A percentile compares a stretch with the other conserved stretches of the same genome.
phyloP scores from a whole-genome alignment of 2,888 invertebrate species.

The Athripsodes cinereus region DNA sequence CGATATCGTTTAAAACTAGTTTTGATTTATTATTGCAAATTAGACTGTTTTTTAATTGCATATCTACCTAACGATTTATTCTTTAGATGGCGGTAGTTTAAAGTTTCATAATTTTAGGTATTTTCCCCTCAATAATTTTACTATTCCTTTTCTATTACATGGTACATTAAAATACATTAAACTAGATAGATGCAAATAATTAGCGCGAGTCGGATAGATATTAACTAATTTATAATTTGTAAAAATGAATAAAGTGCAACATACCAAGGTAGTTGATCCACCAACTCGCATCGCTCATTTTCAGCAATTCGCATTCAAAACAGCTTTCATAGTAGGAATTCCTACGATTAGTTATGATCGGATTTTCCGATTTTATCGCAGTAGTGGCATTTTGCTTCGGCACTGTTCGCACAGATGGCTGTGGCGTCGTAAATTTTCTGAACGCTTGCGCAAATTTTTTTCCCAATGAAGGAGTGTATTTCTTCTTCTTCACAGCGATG shows the following conservation, averaged over 20 bases:
- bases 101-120: no score
- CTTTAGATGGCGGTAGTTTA: no score
- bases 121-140: no score
- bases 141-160: no score
- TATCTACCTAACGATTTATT: no score
- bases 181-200: no score
- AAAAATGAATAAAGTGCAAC: not conserved
- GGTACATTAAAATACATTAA: no score
- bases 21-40: no score
- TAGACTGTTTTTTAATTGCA: no score
- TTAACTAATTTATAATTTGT: no score
- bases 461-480: constrained; percentile 16
- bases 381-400: constrained; percentile 12
- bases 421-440: constrained; percentile 18
- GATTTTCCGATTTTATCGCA: constrained; percentile 3
- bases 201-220: no score
- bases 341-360: not conserved
- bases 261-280: not conserved
- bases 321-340: constrained; percentile 22
- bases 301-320: constrained; percentile 19
- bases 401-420: constrained; percentile 9
- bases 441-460: constrained; percentile 23
- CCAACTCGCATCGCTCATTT: constrained; percentile 13
- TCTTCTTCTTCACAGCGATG: constrained; percentile 15
- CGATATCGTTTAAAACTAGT: no score